Percentiles rank a stretch among this genome's conserved stretches.
phyloP scores from a whole-genome alignment of 2,113 vertebrate species.

The Thalassoma bifasciatum region DNA sequence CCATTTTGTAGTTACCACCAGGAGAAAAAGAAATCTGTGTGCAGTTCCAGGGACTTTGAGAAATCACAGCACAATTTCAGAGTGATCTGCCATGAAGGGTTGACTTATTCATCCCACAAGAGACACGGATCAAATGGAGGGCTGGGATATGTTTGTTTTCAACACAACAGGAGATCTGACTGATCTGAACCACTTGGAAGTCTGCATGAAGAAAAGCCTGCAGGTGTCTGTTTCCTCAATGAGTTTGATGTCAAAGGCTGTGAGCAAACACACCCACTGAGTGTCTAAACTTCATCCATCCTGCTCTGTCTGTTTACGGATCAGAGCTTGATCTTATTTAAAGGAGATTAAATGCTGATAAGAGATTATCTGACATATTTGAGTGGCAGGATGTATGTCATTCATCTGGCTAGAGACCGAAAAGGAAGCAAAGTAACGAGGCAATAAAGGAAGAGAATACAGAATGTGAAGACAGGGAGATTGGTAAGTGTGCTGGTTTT shows the following conservation, averaged over 20 bases:
- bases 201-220: constrained; percentile 33
- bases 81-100: neutral
- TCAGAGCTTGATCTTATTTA: constrained; percentile 25
- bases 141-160: constrained; percentile 24
- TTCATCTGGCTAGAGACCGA: neutral
- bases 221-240: constrained; percentile 14
- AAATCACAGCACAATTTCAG: neutral
- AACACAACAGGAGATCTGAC: constrained; percentile 16
- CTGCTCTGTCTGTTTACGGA: constrained; percentile 30
- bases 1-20: neutral
- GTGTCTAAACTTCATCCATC: constrained; percentile 34
- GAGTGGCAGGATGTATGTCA: constrained; percentile 7
- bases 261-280: constrained; percentile 35
- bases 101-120: neutral
- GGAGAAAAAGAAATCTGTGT: too few relatives aligned
- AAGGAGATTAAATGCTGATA: constrained; percentile 12
- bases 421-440: neutral
- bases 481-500: neutral
- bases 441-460: neutral
- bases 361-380: constrained; percentile 24
- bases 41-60: neutral
- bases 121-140: neutral
- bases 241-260: constrained; percentile 55
- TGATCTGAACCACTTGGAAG: constrained; percentile 43
- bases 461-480: neutral